A percentile compares a stretch with the other conserved stretches of the same genome.
These are phyloP conservation scores for Agrilus planipennis DNA, from an alignment of 1,140 invertebrate genomes.

Conservation along the genomic window DNA sequence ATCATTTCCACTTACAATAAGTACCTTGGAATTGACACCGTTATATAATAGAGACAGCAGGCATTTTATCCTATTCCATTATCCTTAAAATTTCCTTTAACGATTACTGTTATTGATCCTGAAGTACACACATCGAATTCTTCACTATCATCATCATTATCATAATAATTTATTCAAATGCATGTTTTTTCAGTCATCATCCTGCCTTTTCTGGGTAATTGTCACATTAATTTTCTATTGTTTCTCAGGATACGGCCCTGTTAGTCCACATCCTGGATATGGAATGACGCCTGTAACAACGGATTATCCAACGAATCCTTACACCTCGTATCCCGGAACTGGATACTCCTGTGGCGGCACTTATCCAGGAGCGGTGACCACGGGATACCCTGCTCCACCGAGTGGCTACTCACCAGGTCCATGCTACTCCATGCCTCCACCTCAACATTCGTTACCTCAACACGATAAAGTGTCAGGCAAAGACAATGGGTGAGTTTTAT, in stretches of 20 bases:
- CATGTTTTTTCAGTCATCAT: neutral
- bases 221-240: no score
- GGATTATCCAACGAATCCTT: constrained; percentile 64
- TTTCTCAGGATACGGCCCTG: constrained; percentile 70
- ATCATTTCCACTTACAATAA: no score
- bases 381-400: constrained; percentile 44
- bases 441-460: constrained; percentile 51
- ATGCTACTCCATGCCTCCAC: constrained; percentile 75
- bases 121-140: no score
- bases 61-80: no score
- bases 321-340: constrained; percentile 45
- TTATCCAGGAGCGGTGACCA: constrained; percentile 51
- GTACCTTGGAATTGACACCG: no score
- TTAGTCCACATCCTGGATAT: constrained; percentile 73
- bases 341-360: constrained; percentile 35
- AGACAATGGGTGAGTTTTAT: constrained; percentile 56
- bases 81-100: no score
- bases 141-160: no score
- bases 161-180: neutral
- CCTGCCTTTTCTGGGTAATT: constrained; percentile 2
- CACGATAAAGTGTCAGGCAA: constrained; percentile 58
- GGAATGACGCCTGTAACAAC: constrained; percentile 61
- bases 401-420: constrained; percentile 58
- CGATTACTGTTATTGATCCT: no score
- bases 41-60: no score